Base-by-base conservation (phyloP, 2,113 vertebrate genomes). In the Callorhinus ursinus region DNA sequence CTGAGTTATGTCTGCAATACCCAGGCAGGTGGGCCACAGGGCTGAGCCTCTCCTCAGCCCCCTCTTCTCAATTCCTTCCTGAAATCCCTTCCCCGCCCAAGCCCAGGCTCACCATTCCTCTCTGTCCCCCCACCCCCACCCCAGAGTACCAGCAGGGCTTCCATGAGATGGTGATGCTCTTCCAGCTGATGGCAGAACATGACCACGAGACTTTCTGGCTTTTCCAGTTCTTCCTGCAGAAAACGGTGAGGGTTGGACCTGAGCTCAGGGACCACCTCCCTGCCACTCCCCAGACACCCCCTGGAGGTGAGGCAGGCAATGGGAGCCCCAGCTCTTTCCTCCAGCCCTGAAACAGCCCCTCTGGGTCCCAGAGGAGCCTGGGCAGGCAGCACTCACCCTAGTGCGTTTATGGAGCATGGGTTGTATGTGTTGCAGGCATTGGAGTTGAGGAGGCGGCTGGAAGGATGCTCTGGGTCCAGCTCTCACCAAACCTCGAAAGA, bases 151-250 rank as follows among this genome's bases (percentile, higher is more conserved):
- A 98, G 88, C 96, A 96, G 74, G 98, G 98, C 36, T 98, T 98
- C 95, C 96, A 96, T 0, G 97, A 98, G 91, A 98, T 98, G 97
- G 94, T 98, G 85, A 95, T 98, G 93, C 95, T 98, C 18, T 98
- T 98, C 88, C 90, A 93, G 46, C 69, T 98, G 67, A 98, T 97
- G 79, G 96, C 95, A 0, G 55, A 98, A 65, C 92, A 94, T 2
- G 97, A 98, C 19, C 87, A 96, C 0, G 97, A 98, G 69, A 93
- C 93, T 88, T 98, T 96, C 87, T 98, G 98, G 97, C 91, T 98
- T 14, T 98, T 98, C 90, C 98, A 98, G 53, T 98, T 98, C 91
- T 99, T 98, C 42, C 95, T 97, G 39, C 96, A 98, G 95, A 98
- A 98, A 98, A 98, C 53, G 4, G 97, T 98, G 77, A 97, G 98